Conservation (phyloP, 2,113 vertebrate genomes). For the Lophotis ruficrista region DNA sequence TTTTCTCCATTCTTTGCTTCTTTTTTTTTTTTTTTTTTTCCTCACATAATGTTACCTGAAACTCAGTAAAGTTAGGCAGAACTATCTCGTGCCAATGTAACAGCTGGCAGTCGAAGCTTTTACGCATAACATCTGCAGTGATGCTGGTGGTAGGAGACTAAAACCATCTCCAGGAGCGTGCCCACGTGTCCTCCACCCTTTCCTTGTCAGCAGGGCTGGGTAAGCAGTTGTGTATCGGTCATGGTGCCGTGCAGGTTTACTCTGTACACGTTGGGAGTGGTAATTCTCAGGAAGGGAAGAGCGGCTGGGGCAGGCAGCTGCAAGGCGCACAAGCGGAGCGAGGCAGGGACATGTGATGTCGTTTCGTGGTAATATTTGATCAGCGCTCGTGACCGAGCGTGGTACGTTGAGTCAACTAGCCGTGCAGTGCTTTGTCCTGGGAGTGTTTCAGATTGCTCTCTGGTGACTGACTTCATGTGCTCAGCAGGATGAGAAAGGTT, state of each 20-base stretch:
- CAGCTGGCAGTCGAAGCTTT: background rate
- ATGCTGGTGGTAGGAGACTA: background rate
- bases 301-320: background rate
- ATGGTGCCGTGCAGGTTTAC: background rate
- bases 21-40: background rate
- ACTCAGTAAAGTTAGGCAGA: background rate
- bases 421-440: background rate
- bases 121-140: background rate
- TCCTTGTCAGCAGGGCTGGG: background rate
- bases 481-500: background rate
- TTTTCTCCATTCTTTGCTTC: background rate
- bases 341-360: background rate
- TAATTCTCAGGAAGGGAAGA: background rate
- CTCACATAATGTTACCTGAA: background rate
- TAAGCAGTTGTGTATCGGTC: no score
- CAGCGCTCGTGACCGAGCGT: background rate
- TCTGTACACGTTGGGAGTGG: fast-evolving
- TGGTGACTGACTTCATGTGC: background rate
- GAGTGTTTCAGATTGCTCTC: background rate
- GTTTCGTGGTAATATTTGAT: background rate
- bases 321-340: background rate
- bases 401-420: background rate
- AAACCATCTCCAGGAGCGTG: background rate
- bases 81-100: background rate
- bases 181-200: fast-evolving